Conservation (phyloP, 2,113 vertebrate species). For the Verasper variegatus region DNA sequence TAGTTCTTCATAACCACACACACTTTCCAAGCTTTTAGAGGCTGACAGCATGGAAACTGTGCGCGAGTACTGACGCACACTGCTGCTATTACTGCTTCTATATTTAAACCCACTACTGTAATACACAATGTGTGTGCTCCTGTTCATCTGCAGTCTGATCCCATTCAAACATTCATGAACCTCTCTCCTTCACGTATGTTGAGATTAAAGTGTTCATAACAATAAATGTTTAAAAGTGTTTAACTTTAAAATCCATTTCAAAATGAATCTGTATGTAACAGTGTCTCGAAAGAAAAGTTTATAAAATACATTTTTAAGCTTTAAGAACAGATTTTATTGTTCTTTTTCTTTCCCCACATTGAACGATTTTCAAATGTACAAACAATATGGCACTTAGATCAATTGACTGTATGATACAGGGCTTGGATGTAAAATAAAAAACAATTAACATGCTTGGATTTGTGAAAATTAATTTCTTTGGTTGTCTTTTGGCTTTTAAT, state of each 20-base stretch:
- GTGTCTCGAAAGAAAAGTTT: too few relatives aligned
- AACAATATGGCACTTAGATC: too few relatives aligned
- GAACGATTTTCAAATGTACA: too few relatives aligned
- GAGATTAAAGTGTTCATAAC: not conserved
- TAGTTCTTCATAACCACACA: not conserved
- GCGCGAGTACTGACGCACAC: conserved; percentile 5
- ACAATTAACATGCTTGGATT: too few relatives aligned
- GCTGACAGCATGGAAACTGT: conserved; percentile 29
- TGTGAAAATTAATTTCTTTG: too few relatives aligned
- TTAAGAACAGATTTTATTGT: too few relatives aligned
- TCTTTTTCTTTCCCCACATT: too few relatives aligned
- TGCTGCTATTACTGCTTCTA: not conserved
- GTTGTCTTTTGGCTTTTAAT: too few relatives aligned
- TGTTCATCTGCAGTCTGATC: not conserved
- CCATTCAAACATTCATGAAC: not conserved
- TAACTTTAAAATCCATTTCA: not conserved
- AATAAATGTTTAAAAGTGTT: not conserved
- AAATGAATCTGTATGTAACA: too few relatives aligned
- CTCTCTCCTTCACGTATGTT: not conserved
- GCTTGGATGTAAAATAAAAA: too few relatives aligned
- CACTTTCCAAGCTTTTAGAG: conserved; percentile 16
- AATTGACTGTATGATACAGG: too few relatives aligned
- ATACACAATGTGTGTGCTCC: not conserved
- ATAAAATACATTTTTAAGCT: too few relatives aligned
- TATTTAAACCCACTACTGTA: not conserved